Evolutionary conservation across 2,888 invertebrate genomes (phyloP).

Genomic region (Rotaria sp.): DNA sequence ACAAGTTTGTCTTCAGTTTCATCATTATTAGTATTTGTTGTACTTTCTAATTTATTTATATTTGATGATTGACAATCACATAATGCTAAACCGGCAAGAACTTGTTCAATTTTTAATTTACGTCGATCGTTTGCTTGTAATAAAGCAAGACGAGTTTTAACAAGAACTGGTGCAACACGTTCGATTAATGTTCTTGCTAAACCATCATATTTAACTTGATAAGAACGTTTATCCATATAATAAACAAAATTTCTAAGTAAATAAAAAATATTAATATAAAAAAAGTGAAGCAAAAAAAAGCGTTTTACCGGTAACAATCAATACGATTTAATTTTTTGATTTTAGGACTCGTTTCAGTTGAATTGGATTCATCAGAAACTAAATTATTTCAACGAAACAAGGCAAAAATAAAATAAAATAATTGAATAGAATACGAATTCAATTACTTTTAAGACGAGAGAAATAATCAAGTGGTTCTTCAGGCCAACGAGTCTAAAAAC

Average conservation of each 20-base stretch:
- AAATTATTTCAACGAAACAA: not conserved
- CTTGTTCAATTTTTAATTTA: not conserved
- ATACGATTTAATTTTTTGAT: not conserved
- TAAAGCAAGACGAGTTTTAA: constrained; percentile 19
- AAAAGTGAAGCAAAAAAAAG: too few relatives aligned
- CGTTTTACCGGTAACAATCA: constrained; percentile 11
- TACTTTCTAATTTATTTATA: not conserved
- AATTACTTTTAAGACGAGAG: not conserved
- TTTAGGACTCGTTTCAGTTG: not conserved
- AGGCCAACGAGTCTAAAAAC: not conserved
- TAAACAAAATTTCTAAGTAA: constrained; percentile 24
- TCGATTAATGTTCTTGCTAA: not conserved
- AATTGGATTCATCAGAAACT: not conserved
- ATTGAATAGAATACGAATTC: not conserved
- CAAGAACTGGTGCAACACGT: constrained; percentile 17
- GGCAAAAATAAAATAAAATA: not conserved
- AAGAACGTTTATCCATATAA: constrained; percentile 27
- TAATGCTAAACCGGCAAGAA: not conserved
- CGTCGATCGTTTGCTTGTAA: not conserved
- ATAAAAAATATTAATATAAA: not conserved
- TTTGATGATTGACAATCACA: not conserved
- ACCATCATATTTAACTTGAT: constrained; percentile 26
- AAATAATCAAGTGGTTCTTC: not conserved
- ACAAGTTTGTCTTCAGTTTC: not conserved
- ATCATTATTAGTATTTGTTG: not conserved